Evolutionary conservation across 2,797 vertebrate genomes (phyloP).

Genomic region (Lindbergichthys nudifrons): DNA sequence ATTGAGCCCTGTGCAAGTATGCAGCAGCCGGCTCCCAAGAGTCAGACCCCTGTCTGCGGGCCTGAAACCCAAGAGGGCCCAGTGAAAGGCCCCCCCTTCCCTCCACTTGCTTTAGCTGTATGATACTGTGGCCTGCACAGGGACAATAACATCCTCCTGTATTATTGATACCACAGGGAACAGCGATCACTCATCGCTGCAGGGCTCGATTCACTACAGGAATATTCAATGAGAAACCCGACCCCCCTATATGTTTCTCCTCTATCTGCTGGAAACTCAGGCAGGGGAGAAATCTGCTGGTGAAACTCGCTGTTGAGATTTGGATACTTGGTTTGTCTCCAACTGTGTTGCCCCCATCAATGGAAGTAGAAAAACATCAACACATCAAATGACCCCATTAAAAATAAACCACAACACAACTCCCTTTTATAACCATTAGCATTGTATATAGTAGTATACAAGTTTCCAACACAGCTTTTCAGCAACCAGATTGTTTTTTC

Average conservation of each 20-base stretch:
- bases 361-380: constrained; percentile 12
- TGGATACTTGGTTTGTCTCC: constrained; percentile 50
- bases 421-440: not conserved
- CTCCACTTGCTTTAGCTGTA: constrained; percentile 77
- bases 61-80: constrained; percentile 82
- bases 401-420: not conserved
- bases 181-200: constrained; percentile 83
- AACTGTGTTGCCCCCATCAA: constrained; percentile 1
- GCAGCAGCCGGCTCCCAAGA: constrained; percentile 74
- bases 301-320: constrained; percentile 72
- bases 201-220: constrained; percentile 83
- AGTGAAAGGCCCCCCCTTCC: constrained; percentile 82
- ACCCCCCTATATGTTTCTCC: constrained; percentile 65
- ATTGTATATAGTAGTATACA: not conserved
- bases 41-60: constrained; percentile 79
- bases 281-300: constrained; percentile 60
- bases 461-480: not conserved
- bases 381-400: not conserved
- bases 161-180: constrained; percentile 88
- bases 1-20: constrained; percentile 82
- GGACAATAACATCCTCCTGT: constrained; percentile 90
- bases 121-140: constrained; percentile 77
- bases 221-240: constrained; percentile 88
- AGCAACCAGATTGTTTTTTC: not conserved
- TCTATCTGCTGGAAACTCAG: constrained; percentile 68